phyloP scores from a whole-genome alignment of 2,888 invertebrate species.

The Nemurella pictetii region DNA sequence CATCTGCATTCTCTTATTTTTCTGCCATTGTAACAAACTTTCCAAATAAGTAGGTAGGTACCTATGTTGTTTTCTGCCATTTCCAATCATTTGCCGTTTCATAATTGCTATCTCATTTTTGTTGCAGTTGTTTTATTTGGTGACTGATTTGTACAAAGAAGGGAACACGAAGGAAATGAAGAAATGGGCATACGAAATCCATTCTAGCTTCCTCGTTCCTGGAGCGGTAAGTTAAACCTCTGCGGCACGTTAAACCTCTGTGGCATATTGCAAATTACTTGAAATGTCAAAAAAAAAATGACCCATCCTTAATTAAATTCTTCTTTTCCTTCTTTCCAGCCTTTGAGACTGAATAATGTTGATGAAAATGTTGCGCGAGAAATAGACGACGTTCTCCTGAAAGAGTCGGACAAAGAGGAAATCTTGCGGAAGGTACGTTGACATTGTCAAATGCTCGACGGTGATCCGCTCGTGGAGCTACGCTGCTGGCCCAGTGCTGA shows the following conservation, averaged over 20 bases:
- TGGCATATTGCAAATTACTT: no score
- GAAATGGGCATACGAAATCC: conserved; percentile 99
- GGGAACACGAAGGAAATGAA: conserved; percentile 88
- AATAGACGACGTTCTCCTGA: conserved; percentile 82
- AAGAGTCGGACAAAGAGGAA: conserved; percentile 85
- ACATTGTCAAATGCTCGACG: neutral
- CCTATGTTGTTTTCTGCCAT: no score
- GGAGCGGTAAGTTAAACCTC: conserved; percentile 71
- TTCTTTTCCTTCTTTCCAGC: no score
- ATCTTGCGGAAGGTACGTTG: conserved; percentile 65
- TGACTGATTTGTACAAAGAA: conserved; percentile 87
- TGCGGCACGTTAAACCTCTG: no score
- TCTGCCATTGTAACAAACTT: neutral
- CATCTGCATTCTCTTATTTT: no score
- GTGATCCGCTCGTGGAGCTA: neutral
- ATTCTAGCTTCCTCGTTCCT: conserved; percentile 92
- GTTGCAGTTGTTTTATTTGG: conserved; percentile 77
- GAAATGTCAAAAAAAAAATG: no score
- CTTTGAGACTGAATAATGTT: conserved; percentile 74
- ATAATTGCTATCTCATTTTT: conserved; percentile 40
- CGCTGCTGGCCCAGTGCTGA: neutral
- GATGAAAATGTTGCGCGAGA: conserved; percentile 87
- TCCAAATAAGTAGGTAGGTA: no score
- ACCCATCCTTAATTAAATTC: no score
- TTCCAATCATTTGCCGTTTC: no score